A percentile compares a stretch with the other conserved stretches of the same genome.
Conservation (phyloP, 2,113 vertebrate species). For the Varanus komodoensis region DNA sequence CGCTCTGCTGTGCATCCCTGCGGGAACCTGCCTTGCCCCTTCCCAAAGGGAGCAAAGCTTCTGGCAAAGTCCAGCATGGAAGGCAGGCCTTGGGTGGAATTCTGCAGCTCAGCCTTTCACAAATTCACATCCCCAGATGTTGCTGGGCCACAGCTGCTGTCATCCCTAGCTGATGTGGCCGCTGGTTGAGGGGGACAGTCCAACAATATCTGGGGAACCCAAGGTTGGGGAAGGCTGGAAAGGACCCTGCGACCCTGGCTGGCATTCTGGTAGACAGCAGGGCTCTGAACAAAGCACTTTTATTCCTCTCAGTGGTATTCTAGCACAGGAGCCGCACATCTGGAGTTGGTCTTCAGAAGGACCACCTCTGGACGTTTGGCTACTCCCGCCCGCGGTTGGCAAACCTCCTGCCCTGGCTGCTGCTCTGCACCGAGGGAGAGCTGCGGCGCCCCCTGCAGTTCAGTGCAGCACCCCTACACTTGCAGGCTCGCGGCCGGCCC, state of each 20-base stretch:
- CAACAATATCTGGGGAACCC: not conserved
- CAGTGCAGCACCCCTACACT: not conserved
- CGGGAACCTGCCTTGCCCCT: not conserved
- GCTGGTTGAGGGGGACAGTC: too few species aligned
- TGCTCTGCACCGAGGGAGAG: not conserved
- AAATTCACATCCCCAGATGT: too few species aligned
- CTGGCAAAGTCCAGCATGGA: not conserved
- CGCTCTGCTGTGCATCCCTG: not conserved
- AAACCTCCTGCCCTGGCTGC: too few species aligned
- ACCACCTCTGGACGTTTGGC: too few species aligned
- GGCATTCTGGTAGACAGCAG: not conserved
- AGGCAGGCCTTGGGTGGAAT: too few species aligned
- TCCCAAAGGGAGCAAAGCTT: not conserved
- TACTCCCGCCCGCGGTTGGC: too few species aligned
- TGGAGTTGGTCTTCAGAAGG: too few species aligned
- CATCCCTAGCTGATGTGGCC: too few species aligned
- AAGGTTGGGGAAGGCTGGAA: not conserved
- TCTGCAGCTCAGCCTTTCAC: not conserved
- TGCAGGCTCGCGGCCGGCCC: not conserved
- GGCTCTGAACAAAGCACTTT: too few species aligned
- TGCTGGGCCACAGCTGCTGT: too few species aligned
- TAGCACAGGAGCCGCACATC: not conserved
- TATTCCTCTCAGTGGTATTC: not conserved
- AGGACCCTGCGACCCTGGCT: not conserved
- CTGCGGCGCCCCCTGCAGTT: not conserved